These are phyloP conservation scores for Portunus trituberculatus DNA, from an alignment of 1,140 invertebrate species.

Conservation along the genomic window DNA sequence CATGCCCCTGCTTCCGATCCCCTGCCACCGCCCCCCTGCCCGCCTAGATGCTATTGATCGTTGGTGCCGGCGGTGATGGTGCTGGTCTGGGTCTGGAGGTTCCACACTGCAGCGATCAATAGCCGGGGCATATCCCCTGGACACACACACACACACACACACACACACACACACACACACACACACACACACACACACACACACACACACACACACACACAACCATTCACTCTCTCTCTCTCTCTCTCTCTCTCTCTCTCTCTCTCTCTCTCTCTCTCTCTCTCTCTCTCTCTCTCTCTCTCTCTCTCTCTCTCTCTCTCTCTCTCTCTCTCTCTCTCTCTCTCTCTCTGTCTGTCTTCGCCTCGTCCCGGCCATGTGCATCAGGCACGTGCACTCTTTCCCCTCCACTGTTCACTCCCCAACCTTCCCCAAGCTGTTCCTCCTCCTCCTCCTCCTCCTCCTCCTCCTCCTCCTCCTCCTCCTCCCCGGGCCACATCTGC, in stretches of 20 bases:
- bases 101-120: constrained; percentile 57
- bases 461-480: not conserved
- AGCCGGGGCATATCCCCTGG: constrained; percentile 37
- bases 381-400: no score
- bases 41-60: constrained; percentile 35
- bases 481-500: not conserved
- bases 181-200: no score
- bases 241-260: not conserved
- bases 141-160: no score
- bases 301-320: constrained; percentile 30
- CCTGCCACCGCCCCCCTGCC: constrained; percentile 7
- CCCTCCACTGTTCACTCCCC: no score
- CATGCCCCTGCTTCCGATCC: not conserved
- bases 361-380: not conserved
- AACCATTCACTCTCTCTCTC: not conserved
- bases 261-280: constrained; percentile 33
- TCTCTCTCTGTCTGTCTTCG: not conserved
- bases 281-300: not conserved
- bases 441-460: not conserved
- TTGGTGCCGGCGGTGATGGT: not conserved
- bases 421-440: not conserved
- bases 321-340: constrained; percentile 31
- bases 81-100: not conserved
- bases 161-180: no score
- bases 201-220: no score